Conservation (phyloP, 2,888 invertebrate genomes). For the Hydriomena furcata region DNA sequence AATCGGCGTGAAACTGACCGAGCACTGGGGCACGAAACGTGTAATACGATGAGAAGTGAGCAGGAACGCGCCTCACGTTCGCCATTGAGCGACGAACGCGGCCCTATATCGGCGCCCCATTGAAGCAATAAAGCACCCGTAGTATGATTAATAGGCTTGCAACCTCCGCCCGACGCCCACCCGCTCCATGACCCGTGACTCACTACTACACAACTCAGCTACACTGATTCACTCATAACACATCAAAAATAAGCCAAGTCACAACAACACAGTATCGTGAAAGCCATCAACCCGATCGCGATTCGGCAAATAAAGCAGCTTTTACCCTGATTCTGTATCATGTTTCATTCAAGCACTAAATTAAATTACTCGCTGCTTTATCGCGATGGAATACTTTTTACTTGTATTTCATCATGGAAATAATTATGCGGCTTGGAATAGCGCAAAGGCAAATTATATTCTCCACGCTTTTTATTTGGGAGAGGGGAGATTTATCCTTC, state of each 20-base stretch:
- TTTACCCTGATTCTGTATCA: conserved; percentile 26
- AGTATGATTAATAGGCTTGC: conserved; percentile 72
- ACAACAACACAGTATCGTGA: conserved; percentile 13
- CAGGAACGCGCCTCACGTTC: conserved; percentile 34
- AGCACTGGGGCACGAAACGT: conserved; percentile 5
- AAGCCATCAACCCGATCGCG: conserved; percentile 12
- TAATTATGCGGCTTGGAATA: conserved; percentile 18
- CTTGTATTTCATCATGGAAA: conserved; percentile 24
- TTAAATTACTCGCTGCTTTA: conserved; percentile 26
- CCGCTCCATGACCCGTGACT: conserved; percentile 54
- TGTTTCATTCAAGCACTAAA: conserved; percentile 30
- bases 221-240: conserved; percentile 35
- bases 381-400: conserved; percentile 19
- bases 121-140: conserved; percentile 71
- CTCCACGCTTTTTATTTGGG: conserved; percentile 11
- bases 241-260: conserved; percentile 27
- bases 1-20: conserved; percentile 24
- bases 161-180: conserved; percentile 63
- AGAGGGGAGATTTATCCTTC: not conserved
- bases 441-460: conserved; percentile 22
- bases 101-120: conserved; percentile 61
- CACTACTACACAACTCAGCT: conserved; percentile 36
- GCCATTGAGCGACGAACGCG: conserved; percentile 52
- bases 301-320: conserved; percentile 23
- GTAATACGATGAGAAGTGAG: conserved; percentile 18